Conservation (phyloP, 1,140 invertebrate genomes). For the Orius insidiosus region DNA sequence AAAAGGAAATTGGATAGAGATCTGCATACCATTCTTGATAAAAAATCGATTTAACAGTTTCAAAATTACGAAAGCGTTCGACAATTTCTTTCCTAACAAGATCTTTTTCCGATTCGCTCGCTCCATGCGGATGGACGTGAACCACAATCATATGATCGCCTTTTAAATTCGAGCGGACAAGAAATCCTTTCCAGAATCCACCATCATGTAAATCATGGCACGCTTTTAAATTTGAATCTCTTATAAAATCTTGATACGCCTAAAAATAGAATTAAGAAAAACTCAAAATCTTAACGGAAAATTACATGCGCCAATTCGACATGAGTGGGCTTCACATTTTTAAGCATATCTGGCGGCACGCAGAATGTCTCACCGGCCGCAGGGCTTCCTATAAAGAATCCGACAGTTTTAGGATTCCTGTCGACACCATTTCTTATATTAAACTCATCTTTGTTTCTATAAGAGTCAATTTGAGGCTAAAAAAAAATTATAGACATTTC, state of each 20-base stretch:
- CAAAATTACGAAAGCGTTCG: too few relatives aligned
- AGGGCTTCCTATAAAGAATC: conserved; percentile 26
- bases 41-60: too few relatives aligned
- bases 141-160: conserved; percentile 29
- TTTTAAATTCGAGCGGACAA: conserved; percentile 28
- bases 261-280: conserved; percentile 19
- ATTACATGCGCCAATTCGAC: conserved; percentile 24
- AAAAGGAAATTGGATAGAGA: too few relatives aligned
- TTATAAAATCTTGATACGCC: conserved; percentile 31
- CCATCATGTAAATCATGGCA: conserved; percentile 29
- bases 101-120: conserved; percentile 23
- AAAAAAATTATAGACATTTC: conserved; percentile 14
- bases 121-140: conserved; percentile 29
- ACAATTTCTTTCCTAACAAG: conserved; percentile 19
- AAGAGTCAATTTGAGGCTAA: conserved; percentile 26
- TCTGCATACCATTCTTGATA: too few relatives aligned
- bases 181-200: conserved; percentile 32
- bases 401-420: conserved; percentile 29
- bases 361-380: conserved; percentile 22
- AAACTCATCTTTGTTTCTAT: conserved; percentile 33
- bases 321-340: conserved; percentile 25
- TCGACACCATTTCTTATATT: conserved; percentile 27
- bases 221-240: conserved; percentile 23
- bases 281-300: neutral
- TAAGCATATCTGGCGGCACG: conserved; percentile 24